Conservation (phyloP, 2,113 vertebrate genomes). For the Phasianus colchicus region DNA sequence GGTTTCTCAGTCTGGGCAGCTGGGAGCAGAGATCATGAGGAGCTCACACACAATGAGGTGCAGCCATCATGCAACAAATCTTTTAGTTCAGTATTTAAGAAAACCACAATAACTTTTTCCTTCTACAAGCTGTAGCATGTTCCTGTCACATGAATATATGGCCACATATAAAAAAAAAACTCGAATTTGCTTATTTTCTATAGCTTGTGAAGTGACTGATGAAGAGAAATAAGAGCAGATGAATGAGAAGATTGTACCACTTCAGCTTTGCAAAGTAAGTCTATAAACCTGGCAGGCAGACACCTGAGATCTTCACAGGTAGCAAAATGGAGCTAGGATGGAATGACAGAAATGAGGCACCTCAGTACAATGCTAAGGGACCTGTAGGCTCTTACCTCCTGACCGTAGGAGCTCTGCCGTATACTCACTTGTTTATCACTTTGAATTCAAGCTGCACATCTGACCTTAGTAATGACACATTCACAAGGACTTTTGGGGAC, state of each 20-base stretch:
- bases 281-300: background rate
- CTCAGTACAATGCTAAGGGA: background rate
- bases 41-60: background rate
- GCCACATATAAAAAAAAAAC: background rate
- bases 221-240: accelerated
- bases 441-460: background rate
- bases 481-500: background rate
- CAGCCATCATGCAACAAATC: background rate
- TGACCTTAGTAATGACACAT: background rate
- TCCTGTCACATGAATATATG: background rate
- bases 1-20: background rate
- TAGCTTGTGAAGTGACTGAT: background rate
- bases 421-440: background rate
- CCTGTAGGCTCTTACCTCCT: background rate
- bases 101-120: background rate
- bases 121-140: accelerated
- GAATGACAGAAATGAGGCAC: background rate
- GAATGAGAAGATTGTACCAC: background rate
- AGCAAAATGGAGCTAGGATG: background rate
- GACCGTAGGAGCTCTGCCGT: accelerated
- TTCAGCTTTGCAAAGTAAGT: background rate
- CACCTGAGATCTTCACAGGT: background rate
- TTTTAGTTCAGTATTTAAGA: background rate
- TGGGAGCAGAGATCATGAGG: background rate
- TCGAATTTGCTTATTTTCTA: background rate